These are phyloP conservation scores for Drosophila leonis DNA, from an alignment of 2,888 invertebrate genomes.

Conservation along the genomic window DNA sequence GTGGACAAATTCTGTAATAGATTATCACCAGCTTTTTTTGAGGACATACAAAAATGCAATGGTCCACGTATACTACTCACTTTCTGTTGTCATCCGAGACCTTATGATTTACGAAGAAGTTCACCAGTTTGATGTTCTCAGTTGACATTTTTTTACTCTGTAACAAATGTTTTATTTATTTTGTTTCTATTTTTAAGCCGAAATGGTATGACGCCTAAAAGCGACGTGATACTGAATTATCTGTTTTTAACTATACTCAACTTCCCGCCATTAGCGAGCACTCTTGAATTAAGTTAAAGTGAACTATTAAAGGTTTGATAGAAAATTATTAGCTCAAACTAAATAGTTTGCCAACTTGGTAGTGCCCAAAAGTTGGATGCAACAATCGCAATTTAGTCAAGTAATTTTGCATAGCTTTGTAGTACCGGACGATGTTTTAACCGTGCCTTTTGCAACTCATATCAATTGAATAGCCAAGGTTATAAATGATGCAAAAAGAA, in stretches of 20 bases:
- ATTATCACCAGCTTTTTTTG: background rate
- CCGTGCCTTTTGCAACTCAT: background rate
- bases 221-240: background rate
- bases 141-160: background rate
- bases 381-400: background rate
- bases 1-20: slow-evolving; percentile 34
- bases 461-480: background rate
- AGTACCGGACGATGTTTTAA: background rate
- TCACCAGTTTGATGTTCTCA: slow-evolving; percentile 41
- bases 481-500: background rate
- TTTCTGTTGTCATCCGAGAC: slow-evolving; percentile 5
- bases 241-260: slow-evolving; percentile 1
- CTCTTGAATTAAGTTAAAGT: background rate
- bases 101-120: background rate
- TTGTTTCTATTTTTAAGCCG: background rate
- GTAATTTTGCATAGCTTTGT: background rate
- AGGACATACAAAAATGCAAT: no score
- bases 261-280: slow-evolving; percentile 31
- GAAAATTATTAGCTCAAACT: background rate
- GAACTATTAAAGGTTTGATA: background rate
- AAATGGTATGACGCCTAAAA: background rate
- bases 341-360: no score
- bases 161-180: background rate
- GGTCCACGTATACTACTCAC: slow-evolving; percentile 7
- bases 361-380: background rate